Conservation (phyloP, 2,113 vertebrate genomes). For the Leptobrachium ailaonicum region DNA sequence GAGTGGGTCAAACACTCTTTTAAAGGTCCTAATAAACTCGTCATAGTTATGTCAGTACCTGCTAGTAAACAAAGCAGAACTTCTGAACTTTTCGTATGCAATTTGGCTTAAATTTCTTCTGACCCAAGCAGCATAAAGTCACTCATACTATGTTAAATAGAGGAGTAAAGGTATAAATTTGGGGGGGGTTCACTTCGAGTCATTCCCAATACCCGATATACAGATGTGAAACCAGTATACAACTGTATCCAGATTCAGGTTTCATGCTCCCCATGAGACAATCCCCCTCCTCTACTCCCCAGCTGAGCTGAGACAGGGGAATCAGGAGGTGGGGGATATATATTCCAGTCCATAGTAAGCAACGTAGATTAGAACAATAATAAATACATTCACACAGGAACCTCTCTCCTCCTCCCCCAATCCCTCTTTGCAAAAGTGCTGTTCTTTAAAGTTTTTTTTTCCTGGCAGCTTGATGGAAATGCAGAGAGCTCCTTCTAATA, state of each 20-base stretch:
- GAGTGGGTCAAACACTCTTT: too few relatives aligned
- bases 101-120: too few relatives aligned
- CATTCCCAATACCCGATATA: background rate
- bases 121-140: too few relatives aligned
- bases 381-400: slow-evolving; percentile 49
- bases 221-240: background rate
- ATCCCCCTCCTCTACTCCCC: slow-evolving; percentile 6
- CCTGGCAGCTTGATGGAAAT: slow-evolving; percentile 40
- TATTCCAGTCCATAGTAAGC: slow-evolving; percentile 29
- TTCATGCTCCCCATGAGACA: slow-evolving; percentile 12
- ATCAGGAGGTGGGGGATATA: slow-evolving; percentile 31
- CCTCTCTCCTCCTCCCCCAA: slow-evolving; percentile 24
- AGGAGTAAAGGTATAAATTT: background rate
- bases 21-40: too few relatives aligned
- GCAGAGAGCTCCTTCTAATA: slow-evolving; percentile 24
- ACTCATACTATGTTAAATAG: too few relatives aligned
- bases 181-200: background rate
- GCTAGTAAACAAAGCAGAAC: too few relatives aligned
- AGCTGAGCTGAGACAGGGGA: slow-evolving; percentile 24
- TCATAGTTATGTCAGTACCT: too few relatives aligned
- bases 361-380: slow-evolving; percentile 48
- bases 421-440: slow-evolving; percentile 47
- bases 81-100: too few relatives aligned
- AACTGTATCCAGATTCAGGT: background rate
- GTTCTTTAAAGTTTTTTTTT: slow-evolving; percentile 45